Percentiles rank a stretch among this genome's conserved stretches.
Evolutionary conservation across 2,797 vertebrate species (phyloP).

Genomic region (Diceros bicornis): DNA sequence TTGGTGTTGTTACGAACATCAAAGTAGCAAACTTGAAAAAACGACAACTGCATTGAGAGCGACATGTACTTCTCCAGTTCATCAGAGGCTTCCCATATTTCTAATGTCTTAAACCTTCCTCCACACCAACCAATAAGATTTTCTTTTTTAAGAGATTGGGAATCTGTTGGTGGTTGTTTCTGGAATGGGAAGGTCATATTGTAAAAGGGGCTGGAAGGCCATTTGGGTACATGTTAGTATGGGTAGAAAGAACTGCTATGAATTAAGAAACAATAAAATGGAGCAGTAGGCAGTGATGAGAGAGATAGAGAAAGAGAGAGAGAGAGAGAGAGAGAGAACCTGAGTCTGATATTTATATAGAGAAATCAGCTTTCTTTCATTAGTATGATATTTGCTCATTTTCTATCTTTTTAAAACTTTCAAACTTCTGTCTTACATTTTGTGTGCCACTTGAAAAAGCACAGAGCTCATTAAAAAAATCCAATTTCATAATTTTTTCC

Average conservation of each 20-base stretch:
- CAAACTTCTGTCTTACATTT: conserved; percentile 37
- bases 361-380: neutral
- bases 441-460: conserved; percentile 17
- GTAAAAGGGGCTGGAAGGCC: neutral
- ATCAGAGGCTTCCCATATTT: neutral
- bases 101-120: neutral
- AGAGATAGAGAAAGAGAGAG: neutral
- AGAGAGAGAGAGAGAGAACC: neutral
- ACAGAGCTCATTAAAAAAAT: conserved; percentile 47
- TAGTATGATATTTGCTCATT: conserved; percentile 11
- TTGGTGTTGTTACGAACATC: neutral
- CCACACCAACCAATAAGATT: neutral
- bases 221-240: neutral
- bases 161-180: neutral
- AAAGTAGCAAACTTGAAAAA: neutral
- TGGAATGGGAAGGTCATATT: neutral
- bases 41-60: neutral
- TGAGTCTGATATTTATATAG: neutral
- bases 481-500: conserved; percentile 7
- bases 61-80: neutral
- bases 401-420: neutral
- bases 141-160: neutral
- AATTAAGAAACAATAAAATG: neutral
- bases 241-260: neutral
- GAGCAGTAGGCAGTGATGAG: neutral